A percentile compares a stretch with the other conserved stretches of the same genome.
These are phyloP conservation scores for Oncorhynchus tshawytscha DNA, from an alignment of 2,113 vertebrate genomes.

Conservation along the genomic window DNA sequence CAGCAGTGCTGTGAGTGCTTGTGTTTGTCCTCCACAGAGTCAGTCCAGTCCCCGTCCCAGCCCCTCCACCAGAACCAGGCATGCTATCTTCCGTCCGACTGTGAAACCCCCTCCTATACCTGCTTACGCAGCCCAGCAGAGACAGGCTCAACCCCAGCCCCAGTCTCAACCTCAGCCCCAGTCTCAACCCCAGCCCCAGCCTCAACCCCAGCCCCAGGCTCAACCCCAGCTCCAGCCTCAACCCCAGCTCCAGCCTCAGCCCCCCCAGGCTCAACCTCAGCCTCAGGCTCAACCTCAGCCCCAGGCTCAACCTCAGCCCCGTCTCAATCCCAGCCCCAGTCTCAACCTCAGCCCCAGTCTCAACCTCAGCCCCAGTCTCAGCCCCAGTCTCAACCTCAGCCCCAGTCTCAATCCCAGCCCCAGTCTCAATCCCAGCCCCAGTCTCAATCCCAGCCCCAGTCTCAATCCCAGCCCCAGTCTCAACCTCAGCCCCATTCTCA, in stretches of 20 bases:
- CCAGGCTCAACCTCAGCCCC: conserved; percentile 48
- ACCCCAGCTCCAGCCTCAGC: conserved; percentile 60
- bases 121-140: conserved; percentile 25
- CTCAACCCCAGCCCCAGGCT: not conserved
- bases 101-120: conserved; percentile 69
- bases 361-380: conserved; percentile 33
- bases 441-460: too few species aligned
- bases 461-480: too few species aligned
- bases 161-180: not conserved
- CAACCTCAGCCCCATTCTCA: not conserved
- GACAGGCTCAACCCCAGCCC: not conserved
- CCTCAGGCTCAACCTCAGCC: conserved; percentile 9
- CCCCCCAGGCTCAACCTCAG: conserved; percentile 25
- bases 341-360: not conserved
- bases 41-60: conserved; percentile 40
- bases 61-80: conserved; percentile 48
- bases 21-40: conserved; percentile 15
- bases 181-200: not conserved
- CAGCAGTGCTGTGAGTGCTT: not conserved
- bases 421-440: not conserved
- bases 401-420: conserved; percentile 57
- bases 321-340: conserved; percentile 44
- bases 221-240: conserved; percentile 8
- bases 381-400: conserved; percentile 33
- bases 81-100: conserved; percentile 49